A percentile compares a stretch with the other conserved stretches of the same genome.
Conservation (phyloP, 2,888 invertebrate genomes). For the Pyrochroa serraticornis region DNA sequence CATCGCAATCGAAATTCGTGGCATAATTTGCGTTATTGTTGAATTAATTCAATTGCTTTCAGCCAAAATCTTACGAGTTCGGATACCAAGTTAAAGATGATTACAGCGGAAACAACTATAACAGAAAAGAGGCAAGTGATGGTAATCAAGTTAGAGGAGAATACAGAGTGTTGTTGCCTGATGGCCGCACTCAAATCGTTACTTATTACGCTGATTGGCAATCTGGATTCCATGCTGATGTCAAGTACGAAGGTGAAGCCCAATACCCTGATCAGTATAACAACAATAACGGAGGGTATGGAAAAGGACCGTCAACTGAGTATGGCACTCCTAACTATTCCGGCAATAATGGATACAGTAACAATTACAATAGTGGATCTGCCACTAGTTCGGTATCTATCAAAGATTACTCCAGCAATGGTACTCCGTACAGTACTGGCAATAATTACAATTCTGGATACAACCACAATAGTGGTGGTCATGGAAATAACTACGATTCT, state of each 20-base stretch:
- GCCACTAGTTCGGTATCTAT: slow-evolving; percentile 44
- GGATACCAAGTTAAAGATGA: slow-evolving; percentile 81
- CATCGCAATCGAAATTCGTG: slow-evolving; percentile 1
- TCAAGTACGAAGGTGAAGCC: slow-evolving; percentile 73
- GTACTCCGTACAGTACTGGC: slow-evolving; percentile 21
- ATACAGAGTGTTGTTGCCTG: slow-evolving; percentile 66
- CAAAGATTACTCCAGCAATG: slow-evolving; percentile 41
- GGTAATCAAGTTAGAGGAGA: slow-evolving; percentile 72
- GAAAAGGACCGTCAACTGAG: slow-evolving; percentile 29
- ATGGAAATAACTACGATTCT: slow-evolving; percentile 4
- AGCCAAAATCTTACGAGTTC: slow-evolving; percentile 80
- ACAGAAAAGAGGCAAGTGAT: slow-evolving; percentile 72
- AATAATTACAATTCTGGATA: slow-evolving; percentile 22
- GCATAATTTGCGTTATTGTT: not conserved
- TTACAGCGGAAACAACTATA: slow-evolving; percentile 75
- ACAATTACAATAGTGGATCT: slow-evolving; percentile 22
- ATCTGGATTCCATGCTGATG: slow-evolving; percentile 80
- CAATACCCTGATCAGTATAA: slow-evolving; percentile 66
- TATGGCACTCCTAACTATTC: slow-evolving; percentile 31
- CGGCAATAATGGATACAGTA: slow-evolving; percentile 25
- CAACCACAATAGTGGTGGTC: slow-evolving; percentile 2
- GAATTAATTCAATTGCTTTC: slow-evolving; percentile 41
- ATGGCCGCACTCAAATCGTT: slow-evolving; percentile 70
- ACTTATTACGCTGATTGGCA: slow-evolving; percentile 81
- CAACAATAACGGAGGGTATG: slow-evolving; percentile 38